Conservation (phyloP, 1,140 invertebrate species). For the Aphis gossypii region DNA sequence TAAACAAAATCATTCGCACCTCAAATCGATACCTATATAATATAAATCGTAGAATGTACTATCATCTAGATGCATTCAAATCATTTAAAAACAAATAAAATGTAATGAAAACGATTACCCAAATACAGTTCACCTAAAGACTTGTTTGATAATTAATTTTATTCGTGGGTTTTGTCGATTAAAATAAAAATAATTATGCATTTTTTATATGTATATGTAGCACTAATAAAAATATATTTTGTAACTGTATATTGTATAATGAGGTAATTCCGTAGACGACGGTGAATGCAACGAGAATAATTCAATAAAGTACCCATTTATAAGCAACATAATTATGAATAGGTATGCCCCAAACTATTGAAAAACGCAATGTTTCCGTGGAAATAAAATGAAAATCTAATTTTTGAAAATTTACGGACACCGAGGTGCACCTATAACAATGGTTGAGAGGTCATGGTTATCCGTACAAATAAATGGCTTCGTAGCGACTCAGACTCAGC, state of each 20-base stretch:
- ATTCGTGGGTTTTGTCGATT: no score
- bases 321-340: not conserved
- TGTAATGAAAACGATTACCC: no score
- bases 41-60: no score
- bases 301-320: not conserved
- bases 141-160: no score
- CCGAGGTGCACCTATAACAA: not conserved
- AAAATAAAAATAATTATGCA: no score
- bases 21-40: not conserved
- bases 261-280: not conserved
- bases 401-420: not conserved
- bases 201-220: no score
- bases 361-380: not conserved
- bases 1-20: not conserved
- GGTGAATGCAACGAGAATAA: not conserved
- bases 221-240: no score
- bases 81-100: no score
- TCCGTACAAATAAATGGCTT: not conserved
- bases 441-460: not conserved
- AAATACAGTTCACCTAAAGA: no score
- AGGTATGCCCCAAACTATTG: not conserved
- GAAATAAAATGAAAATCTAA: not conserved
- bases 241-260: not conserved
- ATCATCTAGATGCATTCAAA: no score
- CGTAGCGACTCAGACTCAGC: not conserved